Conservation (phyloP, 2,888 invertebrate species). For the Limnephilus marmoratus region DNA sequence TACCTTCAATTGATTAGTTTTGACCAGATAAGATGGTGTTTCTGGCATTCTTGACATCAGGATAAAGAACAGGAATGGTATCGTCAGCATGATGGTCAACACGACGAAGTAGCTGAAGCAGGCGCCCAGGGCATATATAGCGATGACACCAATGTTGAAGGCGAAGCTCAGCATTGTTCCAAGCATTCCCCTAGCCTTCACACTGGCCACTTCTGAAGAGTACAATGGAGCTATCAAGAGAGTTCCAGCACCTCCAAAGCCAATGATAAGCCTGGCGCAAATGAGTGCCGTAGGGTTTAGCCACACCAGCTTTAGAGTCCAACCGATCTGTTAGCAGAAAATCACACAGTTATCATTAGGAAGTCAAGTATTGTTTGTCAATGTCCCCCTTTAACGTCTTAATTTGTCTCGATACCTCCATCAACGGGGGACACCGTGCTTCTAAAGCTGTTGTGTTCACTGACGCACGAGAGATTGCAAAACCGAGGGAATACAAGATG, state of each 20-base stretch:
- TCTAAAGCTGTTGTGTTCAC: too few species aligned
- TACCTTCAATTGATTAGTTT: constrained; percentile 56
- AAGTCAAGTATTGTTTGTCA: too few species aligned
- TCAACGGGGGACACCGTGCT: too few species aligned
- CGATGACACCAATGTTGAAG: constrained; percentile 75
- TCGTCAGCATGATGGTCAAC: constrained; percentile 74
- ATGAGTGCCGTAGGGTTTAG: constrained; percentile 68
- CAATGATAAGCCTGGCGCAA: constrained; percentile 74
- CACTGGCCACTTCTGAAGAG: constrained; percentile 78
- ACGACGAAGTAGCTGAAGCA: constrained; percentile 74
- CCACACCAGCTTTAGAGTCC: constrained; percentile 56
- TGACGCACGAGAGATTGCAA: too few species aligned
- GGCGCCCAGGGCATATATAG: constrained; percentile 76
- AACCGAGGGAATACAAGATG: too few species aligned
- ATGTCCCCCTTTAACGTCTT: too few species aligned
- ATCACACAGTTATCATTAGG: background rate
- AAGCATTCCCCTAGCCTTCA: constrained; percentile 76
- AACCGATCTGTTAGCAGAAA: constrained; percentile 47
- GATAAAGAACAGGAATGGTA: constrained; percentile 74
- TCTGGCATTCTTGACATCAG: constrained; percentile 78
- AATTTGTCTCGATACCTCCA: too few species aligned
- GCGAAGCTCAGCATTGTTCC: constrained; percentile 77
- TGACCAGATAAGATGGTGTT: constrained; percentile 77
- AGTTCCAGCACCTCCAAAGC: constrained; percentile 74
- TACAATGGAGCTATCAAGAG: constrained; percentile 75